Base-by-base conservation (phyloP, 1,140 invertebrate genomes). In the Sarcophaga bullata region DNA sequence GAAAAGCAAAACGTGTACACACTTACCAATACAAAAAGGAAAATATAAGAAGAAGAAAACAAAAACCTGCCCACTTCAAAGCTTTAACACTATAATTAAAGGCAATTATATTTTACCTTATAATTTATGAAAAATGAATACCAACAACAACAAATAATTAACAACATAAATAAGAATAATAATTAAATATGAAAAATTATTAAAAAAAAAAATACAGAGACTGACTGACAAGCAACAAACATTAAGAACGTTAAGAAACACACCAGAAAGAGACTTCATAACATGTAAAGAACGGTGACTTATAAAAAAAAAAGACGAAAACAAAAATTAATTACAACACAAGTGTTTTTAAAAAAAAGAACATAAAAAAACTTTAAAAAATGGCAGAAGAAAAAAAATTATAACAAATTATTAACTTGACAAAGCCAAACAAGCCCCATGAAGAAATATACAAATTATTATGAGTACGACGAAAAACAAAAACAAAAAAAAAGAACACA, bases 61-160 rank as follows among this genome's bases (percentile, higher is more conserved):
- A 48, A 50, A 78, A 76, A 78, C 49, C 17, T 52, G 75, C 75
- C 75, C 75, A 78, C 75, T 78, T 78, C 9, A 78, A 49, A 50
- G 19, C 48, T 78, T 37, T 78, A 78, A 78, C 75, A 78, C 75
- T 50, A 78, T 52, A 52, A 78, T 78, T 78, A 78, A 78, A 48
- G 50, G 48, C 50, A 52, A 78, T 78, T 78, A 78, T 78, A 52
- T 52, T 78, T 78, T 52, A 78, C 48, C 75, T 78, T 52, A 78
- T 78, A 50, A 78, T 68, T 68, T 68, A 68, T 68, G 62, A 68
- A 68, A 68, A 68, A 68, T 68, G 62, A 80, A 37, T 37, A 37
- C 25, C 1, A 37, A 80, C 19, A 54, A 50, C 49, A 52, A 80
- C 50, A 50, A 80, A 25, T 80, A 50, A 80, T 80, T 80, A 50